A percentile compares a stretch with the other conserved stretches of the same genome.
Evolutionary conservation across 2,113 vertebrate species (phyloP).

Genomic region (Xiphias gladius): DNA sequence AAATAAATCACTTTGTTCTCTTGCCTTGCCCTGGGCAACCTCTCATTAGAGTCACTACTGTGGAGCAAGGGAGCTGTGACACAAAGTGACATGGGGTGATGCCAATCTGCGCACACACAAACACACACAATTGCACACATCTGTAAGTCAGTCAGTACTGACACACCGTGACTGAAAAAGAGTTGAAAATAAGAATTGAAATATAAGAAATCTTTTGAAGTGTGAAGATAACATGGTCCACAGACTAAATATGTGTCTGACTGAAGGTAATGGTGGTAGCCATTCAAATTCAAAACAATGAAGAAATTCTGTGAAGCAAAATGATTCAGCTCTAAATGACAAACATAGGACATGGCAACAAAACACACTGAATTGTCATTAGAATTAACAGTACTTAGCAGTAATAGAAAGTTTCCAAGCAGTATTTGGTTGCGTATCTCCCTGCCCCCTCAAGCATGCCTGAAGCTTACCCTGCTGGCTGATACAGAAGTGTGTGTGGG

Average conservation of each 20-base stretch:
- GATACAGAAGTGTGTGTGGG: constrained; percentile 38
- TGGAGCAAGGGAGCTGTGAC: constrained; percentile 25
- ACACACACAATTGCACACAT: background rate
- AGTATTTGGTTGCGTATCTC: constrained; percentile 7
- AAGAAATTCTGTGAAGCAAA: background rate
- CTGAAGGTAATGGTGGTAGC: background rate
- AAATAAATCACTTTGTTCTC: constrained; percentile 58
- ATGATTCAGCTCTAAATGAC: constrained; percentile 3
- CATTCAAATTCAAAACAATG: background rate
- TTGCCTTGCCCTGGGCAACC: constrained; percentile 41
- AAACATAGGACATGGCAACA: background rate
- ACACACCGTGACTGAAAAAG: background rate
- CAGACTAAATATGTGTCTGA: constrained; percentile 3
- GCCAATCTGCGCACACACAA: constrained; percentile 7
- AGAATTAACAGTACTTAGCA: constrained; percentile 3
- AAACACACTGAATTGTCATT: background rate
- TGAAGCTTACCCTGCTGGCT: constrained; percentile 42
- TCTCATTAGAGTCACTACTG: constrained; percentile 52
- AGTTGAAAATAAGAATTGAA: constrained; percentile 3
- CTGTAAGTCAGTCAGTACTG: background rate
- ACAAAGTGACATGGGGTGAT: constrained; percentile 15
- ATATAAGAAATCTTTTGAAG: constrained; percentile 36
- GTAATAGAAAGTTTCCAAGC: constrained; percentile 23
- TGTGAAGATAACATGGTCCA: background rate
- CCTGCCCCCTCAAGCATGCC: constrained; percentile 23